Evolutionary conservation across 2,113 vertebrate genomes (phyloP).

Genomic region (Amphiprion ocellaris): DNA sequence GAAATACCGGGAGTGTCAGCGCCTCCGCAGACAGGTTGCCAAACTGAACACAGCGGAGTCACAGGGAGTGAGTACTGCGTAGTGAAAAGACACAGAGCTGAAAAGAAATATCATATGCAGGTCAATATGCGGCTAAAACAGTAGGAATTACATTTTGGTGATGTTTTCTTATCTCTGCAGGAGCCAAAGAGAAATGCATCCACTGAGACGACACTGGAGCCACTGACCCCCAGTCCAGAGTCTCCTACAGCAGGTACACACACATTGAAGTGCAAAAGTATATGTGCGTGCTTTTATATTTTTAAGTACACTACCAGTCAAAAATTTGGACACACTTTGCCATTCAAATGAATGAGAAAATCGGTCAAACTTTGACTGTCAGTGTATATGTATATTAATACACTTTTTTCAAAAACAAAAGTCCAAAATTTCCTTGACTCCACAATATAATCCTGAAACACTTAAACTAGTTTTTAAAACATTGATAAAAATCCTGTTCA

Average conservation of each 20-base stretch:
- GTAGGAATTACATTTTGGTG: background rate
- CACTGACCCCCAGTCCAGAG: conserved; percentile 74
- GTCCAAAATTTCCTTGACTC: background rate
- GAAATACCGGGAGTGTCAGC: conserved; percentile 98
- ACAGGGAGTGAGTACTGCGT: conserved; percentile 82
- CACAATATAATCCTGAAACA: background rate
- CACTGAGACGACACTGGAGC: conserved; percentile 74
- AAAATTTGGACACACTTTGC: too few relatives aligned
- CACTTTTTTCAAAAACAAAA: too few relatives aligned
- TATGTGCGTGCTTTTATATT: background rate
- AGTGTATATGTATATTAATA: too few relatives aligned
- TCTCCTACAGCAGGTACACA: conserved; percentile 76
- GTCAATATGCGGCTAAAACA: background rate
- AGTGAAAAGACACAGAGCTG: background rate
- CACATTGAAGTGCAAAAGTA: background rate
- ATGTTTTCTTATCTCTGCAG: conserved; percentile 60
- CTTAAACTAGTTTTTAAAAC: too few relatives aligned
- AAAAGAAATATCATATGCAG: background rate
- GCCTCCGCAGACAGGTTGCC: conserved; percentile 94
- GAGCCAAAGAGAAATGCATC: conserved; percentile 81
- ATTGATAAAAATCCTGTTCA: too few relatives aligned
- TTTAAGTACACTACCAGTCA: background rate
- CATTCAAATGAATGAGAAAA: too few relatives aligned
- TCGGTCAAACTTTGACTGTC: too few relatives aligned
- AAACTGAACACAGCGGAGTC: conserved; percentile 88